phyloP scores from a whole-genome alignment of 2,888 invertebrate genomes.

The Lochmaea crataegi region DNA sequence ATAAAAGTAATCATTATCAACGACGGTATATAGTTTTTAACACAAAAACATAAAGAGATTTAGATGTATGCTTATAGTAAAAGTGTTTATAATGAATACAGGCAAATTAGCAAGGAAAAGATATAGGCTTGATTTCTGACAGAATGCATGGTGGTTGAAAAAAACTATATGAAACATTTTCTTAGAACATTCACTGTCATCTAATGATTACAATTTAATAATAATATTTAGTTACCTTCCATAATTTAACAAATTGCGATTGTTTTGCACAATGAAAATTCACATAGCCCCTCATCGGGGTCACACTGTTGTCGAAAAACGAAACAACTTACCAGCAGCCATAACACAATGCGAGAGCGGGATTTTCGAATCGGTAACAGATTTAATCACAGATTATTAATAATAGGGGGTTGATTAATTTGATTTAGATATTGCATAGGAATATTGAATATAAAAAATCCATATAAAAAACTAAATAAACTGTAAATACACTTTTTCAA shows the following conservation, averaged over 20 bases:
- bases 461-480: slow-evolving; percentile 21
- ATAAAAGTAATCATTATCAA: neutral
- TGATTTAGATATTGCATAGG: slow-evolving; percentile 14
- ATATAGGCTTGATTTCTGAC: slow-evolving; percentile 22
- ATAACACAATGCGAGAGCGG: slow-evolving; percentile 70
- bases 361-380: slow-evolving; percentile 55
- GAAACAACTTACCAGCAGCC: slow-evolving; percentile 81
- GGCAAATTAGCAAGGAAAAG: slow-evolving; percentile 20
- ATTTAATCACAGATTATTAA: neutral
- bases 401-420: neutral
- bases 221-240: slow-evolving; percentile 61
- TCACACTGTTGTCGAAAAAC: slow-evolving; percentile 60
- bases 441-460: neutral
- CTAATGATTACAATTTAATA: slow-evolving; percentile 28
- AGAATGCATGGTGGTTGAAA: slow-evolving; percentile 37
- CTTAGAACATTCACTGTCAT: slow-evolving; percentile 22
- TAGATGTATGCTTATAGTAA: neutral
- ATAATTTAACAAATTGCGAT: slow-evolving; percentile 59
- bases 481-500: slow-evolving; percentile 29
- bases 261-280: slow-evolving; percentile 55
- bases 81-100: slow-evolving; percentile 19
- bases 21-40: neutral
- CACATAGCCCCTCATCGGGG: slow-evolving; percentile 59
- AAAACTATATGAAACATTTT: slow-evolving; percentile 32
- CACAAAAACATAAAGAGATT: neutral